A percentile compares a stretch with the other conserved stretches of the same genome.
Conservation (phyloP, 2,797 vertebrate species). For the Phataginus tricuspis region DNA sequence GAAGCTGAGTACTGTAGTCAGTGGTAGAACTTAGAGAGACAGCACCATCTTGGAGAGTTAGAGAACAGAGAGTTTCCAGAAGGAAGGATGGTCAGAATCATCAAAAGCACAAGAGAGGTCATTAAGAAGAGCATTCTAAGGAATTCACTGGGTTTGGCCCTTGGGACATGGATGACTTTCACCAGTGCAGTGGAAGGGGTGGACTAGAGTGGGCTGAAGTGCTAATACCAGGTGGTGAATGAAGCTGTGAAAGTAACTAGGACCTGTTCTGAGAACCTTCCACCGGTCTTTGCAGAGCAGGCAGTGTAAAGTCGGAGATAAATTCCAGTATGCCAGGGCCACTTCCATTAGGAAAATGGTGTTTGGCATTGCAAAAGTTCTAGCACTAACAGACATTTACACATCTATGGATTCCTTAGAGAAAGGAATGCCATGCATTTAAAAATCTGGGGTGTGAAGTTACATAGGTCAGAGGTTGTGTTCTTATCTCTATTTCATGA, state of each 20-base stretch:
- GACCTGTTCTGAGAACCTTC: not conserved
- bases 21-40: not conserved
- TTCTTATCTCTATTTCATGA: not conserved
- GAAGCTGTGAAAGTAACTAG: not conserved
- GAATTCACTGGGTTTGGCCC: not conserved
- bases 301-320: not conserved
- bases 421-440: not conserved
- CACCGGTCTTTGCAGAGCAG: not conserved
- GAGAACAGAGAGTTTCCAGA: not conserved
- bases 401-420: not conserved
- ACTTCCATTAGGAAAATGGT: not conserved
- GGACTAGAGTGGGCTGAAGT: not conserved
- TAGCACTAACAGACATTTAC: not conserved
- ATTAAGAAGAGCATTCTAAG: not conserved
- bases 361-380: not conserved
- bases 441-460: not conserved
- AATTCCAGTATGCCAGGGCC: not conserved
- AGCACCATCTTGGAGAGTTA: not conserved
- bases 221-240: not conserved
- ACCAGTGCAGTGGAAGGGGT: not conserved
- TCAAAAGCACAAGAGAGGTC: not conserved
- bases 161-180: not conserved
- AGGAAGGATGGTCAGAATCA: not conserved
- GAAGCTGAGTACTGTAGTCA: fast-evolving
- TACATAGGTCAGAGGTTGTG: not conserved